Evolutionary conservation across 2,113 vertebrate genomes (phyloP), one percentile per base, ranked within the genome.

Genomic region (Callopanchax toddi): DNA sequence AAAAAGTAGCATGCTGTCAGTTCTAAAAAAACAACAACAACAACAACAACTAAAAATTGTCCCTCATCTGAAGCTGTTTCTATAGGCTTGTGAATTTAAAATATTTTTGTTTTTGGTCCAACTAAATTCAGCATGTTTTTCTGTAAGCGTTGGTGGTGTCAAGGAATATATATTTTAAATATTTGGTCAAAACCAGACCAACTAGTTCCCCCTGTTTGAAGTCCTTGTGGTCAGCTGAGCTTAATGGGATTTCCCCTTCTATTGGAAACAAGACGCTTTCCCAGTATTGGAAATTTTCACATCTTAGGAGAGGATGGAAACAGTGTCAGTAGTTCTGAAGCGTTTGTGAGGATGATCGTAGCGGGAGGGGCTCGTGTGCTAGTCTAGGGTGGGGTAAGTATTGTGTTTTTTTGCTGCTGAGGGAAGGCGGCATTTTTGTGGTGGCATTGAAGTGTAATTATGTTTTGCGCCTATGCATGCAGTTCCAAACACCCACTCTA

Each of bases 371-470:
- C 52, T 16, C 12, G 3, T 67, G 55, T 58, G 18, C 23, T 45
- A n/a, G 11, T 45, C 23, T 66, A 46, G 56, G 64, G 62, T 60
- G 34, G 78, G 56, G 48, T 65, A 55, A 50, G 44, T 67, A 72
- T 83, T 81, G 65, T 82, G 29, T 50, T n/a, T 36, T 54, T 51
- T 42, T 72, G 53, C 84, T 73, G 48, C 77, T 81, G 59, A 67
- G 67, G 71, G 71, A 76, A 81, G 60, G 39, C 59, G 26, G 61
- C 37, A 84, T 87, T 82, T 70, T 85, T 88, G 86, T 73, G 86
- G 86, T 21, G 51, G 65, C 42, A 79, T 29, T 79, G 72, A 74
- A 67, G 73, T 78, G 71, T 76, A 89, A 83, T 90, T 83, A 86
- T 60, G 63, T 71, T 42, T 79, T 60, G 68, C 51, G 43, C 53